Evolutionary conservation across 1,140 invertebrate species (phyloP).

Genomic region (Atopsyche davidsoni): DNA sequence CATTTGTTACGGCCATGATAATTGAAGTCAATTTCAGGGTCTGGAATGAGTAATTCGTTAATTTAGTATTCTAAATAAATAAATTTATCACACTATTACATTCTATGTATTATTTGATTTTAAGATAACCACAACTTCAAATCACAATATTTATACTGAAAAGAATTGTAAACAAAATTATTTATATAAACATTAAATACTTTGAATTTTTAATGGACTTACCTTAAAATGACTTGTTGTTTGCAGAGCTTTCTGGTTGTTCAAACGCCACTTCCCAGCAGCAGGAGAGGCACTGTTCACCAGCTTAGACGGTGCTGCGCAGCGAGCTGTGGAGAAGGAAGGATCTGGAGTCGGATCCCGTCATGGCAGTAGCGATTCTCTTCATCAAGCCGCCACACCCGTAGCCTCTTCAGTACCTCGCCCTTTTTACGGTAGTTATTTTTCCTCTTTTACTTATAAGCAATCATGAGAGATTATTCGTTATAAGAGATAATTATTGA

Average conservation of each 20-base stretch:
- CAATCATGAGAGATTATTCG: too few relatives aligned
- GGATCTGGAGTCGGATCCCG: conserved; percentile 30
- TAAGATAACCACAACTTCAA: neutral
- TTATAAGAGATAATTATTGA: too few relatives aligned
- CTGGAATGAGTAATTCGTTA: too few relatives aligned
- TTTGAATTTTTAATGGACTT: conserved; percentile 2
- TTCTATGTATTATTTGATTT: too few relatives aligned
- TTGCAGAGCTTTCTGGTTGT: conserved; percentile 82
- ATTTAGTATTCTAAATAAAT: too few relatives aligned
- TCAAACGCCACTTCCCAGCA: conserved; percentile 85
- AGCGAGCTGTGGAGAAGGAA: conserved; percentile 72
- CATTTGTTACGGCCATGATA: too few relatives aligned
- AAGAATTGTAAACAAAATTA: too few relatives aligned
- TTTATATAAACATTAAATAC: too few relatives aligned
- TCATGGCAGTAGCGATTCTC: conserved; percentile 39
- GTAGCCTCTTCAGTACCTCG: conserved; percentile 15
- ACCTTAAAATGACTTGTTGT: conserved; percentile 7
- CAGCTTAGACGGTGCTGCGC: conserved; percentile 76
- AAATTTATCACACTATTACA: too few relatives aligned
- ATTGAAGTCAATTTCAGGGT: too few relatives aligned
- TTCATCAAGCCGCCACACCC: conserved; percentile 36
- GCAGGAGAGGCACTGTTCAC: conserved; percentile 81
- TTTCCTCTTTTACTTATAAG: neutral
- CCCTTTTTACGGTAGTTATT: conserved; percentile 32
- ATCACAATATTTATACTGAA: neutral